Percentiles rank a stretch among this genome's conserved stretches.
Evolutionary conservation across 2,888 invertebrate genomes (phyloP).

Genomic region (Cotesia congregata): DNA sequence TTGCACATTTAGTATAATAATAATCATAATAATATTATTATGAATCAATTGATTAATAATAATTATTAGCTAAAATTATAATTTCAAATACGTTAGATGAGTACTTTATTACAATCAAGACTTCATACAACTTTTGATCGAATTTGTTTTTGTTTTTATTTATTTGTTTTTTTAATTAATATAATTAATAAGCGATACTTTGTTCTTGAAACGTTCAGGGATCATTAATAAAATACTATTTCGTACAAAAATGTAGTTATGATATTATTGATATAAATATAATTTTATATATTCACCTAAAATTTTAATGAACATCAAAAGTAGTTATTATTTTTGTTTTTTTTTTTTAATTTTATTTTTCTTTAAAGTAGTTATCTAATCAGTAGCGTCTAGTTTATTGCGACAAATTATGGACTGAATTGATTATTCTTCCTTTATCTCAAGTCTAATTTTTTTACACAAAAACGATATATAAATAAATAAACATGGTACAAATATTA

Average conservation of each 20-base stretch:
- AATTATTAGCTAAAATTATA: constrained; percentile 22
- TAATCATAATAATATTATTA: background rate
- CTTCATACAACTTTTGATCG: constrained; percentile 20
- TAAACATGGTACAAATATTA: constrained; percentile 44
- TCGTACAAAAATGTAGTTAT: constrained; percentile 19
- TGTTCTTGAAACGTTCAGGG: constrained; percentile 8
- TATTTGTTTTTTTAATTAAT: background rate
- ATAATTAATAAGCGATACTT: constrained; percentile 20
- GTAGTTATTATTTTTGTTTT: background rate
- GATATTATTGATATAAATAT: constrained; percentile 15
- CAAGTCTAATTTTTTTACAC: constrained; percentile 12
- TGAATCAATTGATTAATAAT: constrained; percentile 7
- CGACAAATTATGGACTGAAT: constrained; percentile 24
- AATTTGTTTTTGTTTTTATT: constrained; percentile 19
- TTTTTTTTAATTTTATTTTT: constrained; percentile 1
- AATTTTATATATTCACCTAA: constrained; percentile 11
- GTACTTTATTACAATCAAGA: constrained; percentile 10
- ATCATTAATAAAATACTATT: constrained; percentile 24
- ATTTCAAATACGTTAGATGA: constrained; percentile 30
- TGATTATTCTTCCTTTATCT: background rate
- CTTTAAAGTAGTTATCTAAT: background rate
- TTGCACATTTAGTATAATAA: constrained; percentile 12
- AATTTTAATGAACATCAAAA: constrained; percentile 7
- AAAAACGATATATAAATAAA: constrained; percentile 36
- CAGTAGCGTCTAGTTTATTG: constrained; percentile 15